Conservation (phyloP, 2,113 vertebrate species). For the Jacana jacana region DNA sequence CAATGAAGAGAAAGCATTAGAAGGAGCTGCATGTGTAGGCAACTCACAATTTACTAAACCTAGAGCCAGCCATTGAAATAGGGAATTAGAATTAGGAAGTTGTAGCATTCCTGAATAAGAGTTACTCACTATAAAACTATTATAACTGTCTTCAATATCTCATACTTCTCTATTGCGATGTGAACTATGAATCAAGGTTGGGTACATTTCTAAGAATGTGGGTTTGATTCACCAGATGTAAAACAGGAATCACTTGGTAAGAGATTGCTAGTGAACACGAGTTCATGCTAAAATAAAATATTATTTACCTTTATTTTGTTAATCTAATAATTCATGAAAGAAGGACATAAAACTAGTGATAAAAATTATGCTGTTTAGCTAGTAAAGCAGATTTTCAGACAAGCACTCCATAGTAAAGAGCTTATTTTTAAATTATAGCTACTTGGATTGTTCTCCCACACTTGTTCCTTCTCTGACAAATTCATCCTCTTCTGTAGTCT, state of each 20-base stretch:
- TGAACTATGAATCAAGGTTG: background rate
- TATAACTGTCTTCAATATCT: background rate
- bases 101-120: background rate
- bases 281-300: background rate
- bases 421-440: background rate
- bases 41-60: background rate
- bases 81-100: background rate
- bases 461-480: background rate
- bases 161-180: background rate
- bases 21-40: background rate
- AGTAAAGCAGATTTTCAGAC: background rate
- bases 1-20: background rate
- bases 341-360: background rate
- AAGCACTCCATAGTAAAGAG: background rate
- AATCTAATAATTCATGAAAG: background rate
- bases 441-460: background rate
- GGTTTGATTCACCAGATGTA: background rate
- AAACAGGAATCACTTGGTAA: background rate
- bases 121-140: background rate
- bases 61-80: background rate
- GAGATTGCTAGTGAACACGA: background rate
- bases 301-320: background rate
- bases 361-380: background rate
- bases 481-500: background rate
- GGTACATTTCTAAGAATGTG: background rate